Evolutionary conservation across 2,113 vertebrate species (phyloP).

Genomic region (Camelus bactrianus): DNA sequence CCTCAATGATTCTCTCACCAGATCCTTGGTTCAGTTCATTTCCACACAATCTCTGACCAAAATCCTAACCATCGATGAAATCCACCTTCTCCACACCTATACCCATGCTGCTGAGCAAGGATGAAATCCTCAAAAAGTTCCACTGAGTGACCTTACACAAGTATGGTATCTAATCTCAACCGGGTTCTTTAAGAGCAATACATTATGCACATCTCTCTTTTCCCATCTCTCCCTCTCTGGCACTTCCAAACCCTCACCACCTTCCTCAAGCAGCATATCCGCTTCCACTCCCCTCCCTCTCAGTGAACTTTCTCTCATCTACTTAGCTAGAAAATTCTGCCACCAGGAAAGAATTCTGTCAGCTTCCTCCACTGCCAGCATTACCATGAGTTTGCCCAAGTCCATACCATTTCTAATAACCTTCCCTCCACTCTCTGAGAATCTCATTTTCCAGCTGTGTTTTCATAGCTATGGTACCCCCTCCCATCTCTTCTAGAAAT

Average conservation of each 20-base stretch:
- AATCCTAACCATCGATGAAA: background rate
- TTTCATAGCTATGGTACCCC: background rate
- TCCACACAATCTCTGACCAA: background rate
- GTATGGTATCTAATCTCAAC: background rate
- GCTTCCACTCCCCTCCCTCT: background rate
- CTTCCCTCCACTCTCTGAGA: background rate
- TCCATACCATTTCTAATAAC: background rate
- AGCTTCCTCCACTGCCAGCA: background rate
- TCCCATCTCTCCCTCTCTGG: background rate
- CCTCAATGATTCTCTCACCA: background rate
- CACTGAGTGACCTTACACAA: background rate
- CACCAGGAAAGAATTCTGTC: background rate
- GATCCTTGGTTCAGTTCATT: background rate
- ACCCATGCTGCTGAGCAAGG: background rate
- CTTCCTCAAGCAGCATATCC: background rate
- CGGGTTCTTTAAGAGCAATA: background rate
- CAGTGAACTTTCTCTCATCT: background rate
- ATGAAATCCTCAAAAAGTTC: background rate
- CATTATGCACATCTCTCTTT: no score
- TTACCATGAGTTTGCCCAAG: background rate
- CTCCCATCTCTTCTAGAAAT: background rate
- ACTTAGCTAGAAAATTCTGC: background rate
- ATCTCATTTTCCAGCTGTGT: background rate
- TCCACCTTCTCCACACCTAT: background rate
- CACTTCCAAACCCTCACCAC: background rate